Conservation (phyloP, 2,797 vertebrate species). For the Masticophis lateralis region DNA sequence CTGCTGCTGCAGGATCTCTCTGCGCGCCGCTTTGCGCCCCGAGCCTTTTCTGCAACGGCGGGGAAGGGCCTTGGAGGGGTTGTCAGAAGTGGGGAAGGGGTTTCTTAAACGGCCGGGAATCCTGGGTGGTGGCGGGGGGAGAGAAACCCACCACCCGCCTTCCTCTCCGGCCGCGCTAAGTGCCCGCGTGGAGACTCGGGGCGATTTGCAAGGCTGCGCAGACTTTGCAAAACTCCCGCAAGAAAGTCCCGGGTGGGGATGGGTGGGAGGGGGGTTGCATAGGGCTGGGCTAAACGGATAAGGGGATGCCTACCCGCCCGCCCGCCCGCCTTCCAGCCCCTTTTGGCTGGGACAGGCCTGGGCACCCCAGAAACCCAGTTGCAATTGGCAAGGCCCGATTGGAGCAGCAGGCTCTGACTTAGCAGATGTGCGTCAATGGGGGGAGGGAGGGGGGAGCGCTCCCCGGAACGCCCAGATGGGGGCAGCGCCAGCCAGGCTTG, state of each 20-base stretch:
- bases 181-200: background rate
- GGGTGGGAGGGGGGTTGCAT: constrained; percentile 15
- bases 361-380: background rate
- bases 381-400: background rate
- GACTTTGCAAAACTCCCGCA: background rate
- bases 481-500: background rate
- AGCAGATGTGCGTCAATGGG: background rate
- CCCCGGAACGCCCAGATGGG: background rate
- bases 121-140: too few species aligned
- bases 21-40: background rate
- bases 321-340: background rate
- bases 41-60: background rate
- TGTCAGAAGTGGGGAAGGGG: background rate
- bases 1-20: background rate
- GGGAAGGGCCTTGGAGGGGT: background rate
- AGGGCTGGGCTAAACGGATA: background rate
- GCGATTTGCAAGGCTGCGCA: background rate
- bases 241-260: background rate
- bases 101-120: background rate
- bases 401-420: background rate
- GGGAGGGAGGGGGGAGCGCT: background rate
- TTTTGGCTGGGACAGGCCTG: background rate
- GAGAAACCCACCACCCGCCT: accelerated
- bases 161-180: background rate
- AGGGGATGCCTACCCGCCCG: background rate